These are phyloP conservation scores for Oncorhynchus kisutch DNA, from an alignment of 2,113 vertebrate genomes.

Conservation along the genomic window DNA sequence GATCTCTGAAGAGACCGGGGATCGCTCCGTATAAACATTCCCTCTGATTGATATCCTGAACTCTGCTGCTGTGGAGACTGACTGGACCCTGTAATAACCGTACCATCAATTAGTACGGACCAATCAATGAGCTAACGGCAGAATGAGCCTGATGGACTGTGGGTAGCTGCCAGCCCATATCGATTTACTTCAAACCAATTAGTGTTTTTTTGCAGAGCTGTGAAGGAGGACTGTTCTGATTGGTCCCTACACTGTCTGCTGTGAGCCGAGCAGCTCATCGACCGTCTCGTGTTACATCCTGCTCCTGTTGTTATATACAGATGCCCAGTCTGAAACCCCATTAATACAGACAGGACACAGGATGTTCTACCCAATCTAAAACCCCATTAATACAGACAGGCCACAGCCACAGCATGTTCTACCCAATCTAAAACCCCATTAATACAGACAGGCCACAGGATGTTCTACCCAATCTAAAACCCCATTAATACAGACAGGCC, in stretches of 20 bases:
- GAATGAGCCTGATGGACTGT: constrained; percentile 59
- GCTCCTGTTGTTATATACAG: background rate
- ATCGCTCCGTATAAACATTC: background rate
- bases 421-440: constrained; percentile 71
- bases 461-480: constrained; percentile 62
- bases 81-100: constrained; percentile 59
- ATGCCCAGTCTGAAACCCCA: no score
- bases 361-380: no score
- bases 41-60: constrained; percentile 22
- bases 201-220: constrained; percentile 60
- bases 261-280: constrained; percentile 26
- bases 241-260: constrained; percentile 69
- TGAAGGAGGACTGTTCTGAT: constrained; percentile 61
- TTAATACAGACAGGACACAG: no score
- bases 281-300: constrained; percentile 21
- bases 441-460: constrained; percentile 42
- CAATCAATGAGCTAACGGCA: constrained; percentile 75
- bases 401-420: no score
- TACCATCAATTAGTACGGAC: constrained; percentile 63
- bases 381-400: no score
- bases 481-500: constrained; percentile 76
- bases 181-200: constrained; percentile 76
- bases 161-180: constrained; percentile 61
- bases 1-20: background rate
- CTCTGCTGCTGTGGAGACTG: constrained; percentile 42